Percentiles rank a stretch among this genome's conserved stretches.
These are phyloP conservation scores for Takifugu rubripes DNA, from an alignment of 2,797 vertebrate species.

Conservation along the genomic window DNA sequence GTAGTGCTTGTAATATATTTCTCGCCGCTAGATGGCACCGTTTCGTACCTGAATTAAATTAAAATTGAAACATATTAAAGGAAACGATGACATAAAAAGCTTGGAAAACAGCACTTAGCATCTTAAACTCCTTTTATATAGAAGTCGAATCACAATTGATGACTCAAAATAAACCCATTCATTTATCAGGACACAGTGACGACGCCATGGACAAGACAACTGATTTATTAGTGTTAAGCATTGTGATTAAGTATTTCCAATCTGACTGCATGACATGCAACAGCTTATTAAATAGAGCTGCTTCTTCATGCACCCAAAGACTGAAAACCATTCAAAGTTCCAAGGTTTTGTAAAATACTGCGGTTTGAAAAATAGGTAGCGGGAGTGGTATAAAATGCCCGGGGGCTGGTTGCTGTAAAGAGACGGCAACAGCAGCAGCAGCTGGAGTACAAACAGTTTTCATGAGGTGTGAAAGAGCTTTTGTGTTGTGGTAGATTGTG, in stretches of 20 bases:
- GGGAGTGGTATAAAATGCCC: slow-evolving; percentile 59
- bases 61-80: no score
- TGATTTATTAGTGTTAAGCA: slow-evolving; percentile 47
- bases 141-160: no score
- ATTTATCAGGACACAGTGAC: slow-evolving; percentile 27
- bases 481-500: slow-evolving; percentile 59
- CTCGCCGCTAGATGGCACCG: no score
- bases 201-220: slow-evolving; percentile 37
- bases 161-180: not conserved
- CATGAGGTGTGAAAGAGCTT: slow-evolving; percentile 27
- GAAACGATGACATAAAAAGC: no score
- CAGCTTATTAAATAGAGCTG: slow-evolving; percentile 51
- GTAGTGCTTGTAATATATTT: no score
- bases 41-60: no score
- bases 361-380: slow-evolving; percentile 58
- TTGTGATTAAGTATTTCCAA: slow-evolving; percentile 41
- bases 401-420: slow-evolving; percentile 46
- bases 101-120: no score
- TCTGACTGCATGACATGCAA: slow-evolving; percentile 53
- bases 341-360: slow-evolving; percentile 67
- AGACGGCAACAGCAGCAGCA: slow-evolving; percentile 40
- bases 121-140: no score
- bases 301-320: slow-evolving; percentile 40
- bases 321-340: slow-evolving; percentile 40
- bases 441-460: slow-evolving; percentile 35